Conservation (phyloP, 2,888 invertebrate species). For the Mesochorus sp. region DNA sequence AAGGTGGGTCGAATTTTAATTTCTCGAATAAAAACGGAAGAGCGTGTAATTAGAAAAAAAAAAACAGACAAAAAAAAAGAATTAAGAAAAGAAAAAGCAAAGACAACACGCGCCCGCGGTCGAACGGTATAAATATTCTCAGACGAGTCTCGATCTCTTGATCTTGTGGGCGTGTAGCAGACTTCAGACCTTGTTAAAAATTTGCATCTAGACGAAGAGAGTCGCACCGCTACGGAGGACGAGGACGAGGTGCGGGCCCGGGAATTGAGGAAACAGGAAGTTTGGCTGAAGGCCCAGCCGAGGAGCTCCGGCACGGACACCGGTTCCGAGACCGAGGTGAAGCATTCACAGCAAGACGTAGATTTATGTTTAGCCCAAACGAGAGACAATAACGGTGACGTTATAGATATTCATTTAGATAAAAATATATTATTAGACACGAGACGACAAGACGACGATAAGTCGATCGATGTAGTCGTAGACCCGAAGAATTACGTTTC, state of each 20-base stretch:
- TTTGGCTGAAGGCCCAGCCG: slow-evolving; percentile 86
- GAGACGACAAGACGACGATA: slow-evolving; percentile 3
- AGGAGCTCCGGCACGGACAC: slow-evolving; percentile 85
- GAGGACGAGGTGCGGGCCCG: slow-evolving; percentile 88
- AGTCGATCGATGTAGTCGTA: slow-evolving; percentile 37
- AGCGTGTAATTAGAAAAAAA: slow-evolving; percentile 59
- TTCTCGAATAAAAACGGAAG: slow-evolving; percentile 11
- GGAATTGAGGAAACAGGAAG: slow-evolving; percentile 87
- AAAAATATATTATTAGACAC: slow-evolving; percentile 42
- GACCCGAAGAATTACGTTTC: no score
- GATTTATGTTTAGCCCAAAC: slow-evolving; percentile 28
- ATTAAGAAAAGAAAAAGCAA: slow-evolving; percentile 10
- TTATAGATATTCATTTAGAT: slow-evolving; percentile 60
- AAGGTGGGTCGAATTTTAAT: slow-evolving; percentile 71
- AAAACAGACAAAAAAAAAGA: slow-evolving; percentile 3
- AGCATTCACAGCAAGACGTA: slow-evolving; percentile 73
- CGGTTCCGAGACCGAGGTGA: slow-evolving; percentile 89
- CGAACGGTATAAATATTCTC: slow-evolving; percentile 65
- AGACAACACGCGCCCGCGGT: slow-evolving; percentile 45
- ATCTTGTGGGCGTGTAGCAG: slow-evolving; percentile 66
- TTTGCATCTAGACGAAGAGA: slow-evolving; percentile 84
- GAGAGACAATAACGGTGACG: slow-evolving; percentile 47
- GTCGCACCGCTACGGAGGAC: slow-evolving; percentile 89
- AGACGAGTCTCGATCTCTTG: slow-evolving; percentile 66
- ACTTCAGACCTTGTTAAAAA: slow-evolving; percentile 70